Evolutionary conservation across 2,888 invertebrate genomes (phyloP).

Genomic region (Drosophila paramelanica): DNA sequence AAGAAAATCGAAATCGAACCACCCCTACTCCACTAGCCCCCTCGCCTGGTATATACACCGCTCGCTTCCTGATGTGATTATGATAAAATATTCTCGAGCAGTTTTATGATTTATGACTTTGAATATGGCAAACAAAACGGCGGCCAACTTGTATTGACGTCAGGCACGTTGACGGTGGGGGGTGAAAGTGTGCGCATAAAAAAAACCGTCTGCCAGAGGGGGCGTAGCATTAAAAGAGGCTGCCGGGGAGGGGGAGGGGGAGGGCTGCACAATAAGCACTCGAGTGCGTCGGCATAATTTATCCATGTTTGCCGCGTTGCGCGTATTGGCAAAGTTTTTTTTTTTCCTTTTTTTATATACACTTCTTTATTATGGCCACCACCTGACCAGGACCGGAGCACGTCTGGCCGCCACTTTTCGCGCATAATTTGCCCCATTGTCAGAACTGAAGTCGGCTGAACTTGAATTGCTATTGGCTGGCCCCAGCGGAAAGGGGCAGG

Average conservation of each 20-base stretch:
- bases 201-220: slow-evolving; percentile 25
- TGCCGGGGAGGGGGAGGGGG: slow-evolving; percentile 3
- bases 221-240: slow-evolving; percentile 2
- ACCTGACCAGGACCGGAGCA: slow-evolving; percentile 38
- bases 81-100: slow-evolving; percentile 80
- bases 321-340: slow-evolving; percentile 55
- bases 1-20: slow-evolving; percentile 53
- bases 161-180: neutral
- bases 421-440: slow-evolving; percentile 80
- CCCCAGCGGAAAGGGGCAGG: neutral
- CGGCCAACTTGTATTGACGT: slow-evolving; percentile 52
- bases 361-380: slow-evolving; percentile 35
- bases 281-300: slow-evolving; percentile 80
- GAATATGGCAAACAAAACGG: slow-evolving; percentile 78
- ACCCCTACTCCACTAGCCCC: neutral
- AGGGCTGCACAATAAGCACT: slow-evolving; percentile 72
- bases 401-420: slow-evolving; percentile 69
- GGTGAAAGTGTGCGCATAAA: slow-evolving; percentile 23
- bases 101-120: slow-evolving; percentile 81
- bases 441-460: slow-evolving; percentile 39
- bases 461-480: slow-evolving; percentile 43
- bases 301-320: slow-evolving; percentile 69
- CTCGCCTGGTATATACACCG: neutral
- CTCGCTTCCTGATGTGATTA: slow-evolving; percentile 78
- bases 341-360: neutral